Conservation (phyloP, 2,888 invertebrate genomes). For the Xylota segnis region DNA sequence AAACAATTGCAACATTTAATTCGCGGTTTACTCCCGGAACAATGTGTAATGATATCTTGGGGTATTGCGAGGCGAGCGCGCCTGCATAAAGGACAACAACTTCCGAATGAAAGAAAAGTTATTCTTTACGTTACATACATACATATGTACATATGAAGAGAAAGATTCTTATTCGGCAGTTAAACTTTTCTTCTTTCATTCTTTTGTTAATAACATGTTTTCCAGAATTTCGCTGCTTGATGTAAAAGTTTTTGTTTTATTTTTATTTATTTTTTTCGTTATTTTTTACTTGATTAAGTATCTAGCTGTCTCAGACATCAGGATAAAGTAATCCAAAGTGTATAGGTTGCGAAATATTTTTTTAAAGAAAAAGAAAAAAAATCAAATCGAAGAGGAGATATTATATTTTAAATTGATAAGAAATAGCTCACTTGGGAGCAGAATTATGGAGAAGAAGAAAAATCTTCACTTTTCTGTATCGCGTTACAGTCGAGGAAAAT, state of each 20-base stretch:
- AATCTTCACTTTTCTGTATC: not conserved
- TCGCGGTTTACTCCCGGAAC: conserved; percentile 4
- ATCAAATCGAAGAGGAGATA: not conserved
- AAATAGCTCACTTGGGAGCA: conserved; percentile 12
- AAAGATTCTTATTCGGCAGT: not conserved
- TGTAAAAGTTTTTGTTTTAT: not conserved
- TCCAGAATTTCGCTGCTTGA: not conserved
- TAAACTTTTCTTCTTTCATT: conserved; percentile 10
- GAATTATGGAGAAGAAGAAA: not conserved
- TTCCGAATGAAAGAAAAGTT: conserved; percentile 11
- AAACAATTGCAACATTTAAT: conserved; percentile 25
- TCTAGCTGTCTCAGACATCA: conserved; percentile 18
- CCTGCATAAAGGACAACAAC: conserved; percentile 46
- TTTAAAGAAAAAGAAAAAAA: not conserved
- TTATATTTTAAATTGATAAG: conserved; percentile 24
- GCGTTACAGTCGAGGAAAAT: not conserved
- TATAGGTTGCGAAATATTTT: conserved; percentile 21
- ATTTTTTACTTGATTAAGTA: conserved; percentile 27
- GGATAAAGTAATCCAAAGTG: conserved; percentile 31
- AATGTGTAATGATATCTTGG: conserved; percentile 15
- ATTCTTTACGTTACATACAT: not conserved
- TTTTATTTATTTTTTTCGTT: not conserved
- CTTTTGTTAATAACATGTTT: conserved; percentile 11
- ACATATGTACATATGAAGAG: not conserved
- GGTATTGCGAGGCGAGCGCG: not conserved